Percentiles rank a stretch among this genome's conserved stretches.
Evolutionary conservation across 2,113 vertebrate genomes (phyloP).

Genomic region (Rutilus rutilus): DNA sequence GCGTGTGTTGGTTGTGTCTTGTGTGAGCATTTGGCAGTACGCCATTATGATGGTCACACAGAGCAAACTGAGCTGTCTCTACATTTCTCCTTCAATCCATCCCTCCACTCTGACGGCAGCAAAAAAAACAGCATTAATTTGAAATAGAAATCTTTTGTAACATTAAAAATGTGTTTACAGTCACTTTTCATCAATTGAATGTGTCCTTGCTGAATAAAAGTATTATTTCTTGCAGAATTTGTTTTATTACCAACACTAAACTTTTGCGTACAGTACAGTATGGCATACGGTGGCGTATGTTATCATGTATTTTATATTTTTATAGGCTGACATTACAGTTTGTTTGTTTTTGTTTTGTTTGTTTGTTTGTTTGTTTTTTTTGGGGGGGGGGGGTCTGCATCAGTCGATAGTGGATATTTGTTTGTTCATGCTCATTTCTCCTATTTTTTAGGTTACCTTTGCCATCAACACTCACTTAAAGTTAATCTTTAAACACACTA

Average conservation of each 20-base stretch:
- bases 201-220: not conserved
- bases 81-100: slow-evolving; percentile 36
- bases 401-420: too few species aligned
- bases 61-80: slow-evolving; percentile 31
- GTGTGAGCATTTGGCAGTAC: slow-evolving; percentile 43
- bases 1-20: slow-evolving; percentile 50
- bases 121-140: not conserved
- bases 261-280: not conserved
- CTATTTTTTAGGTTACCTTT: too few species aligned
- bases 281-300: not conserved
- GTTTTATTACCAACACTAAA: not conserved
- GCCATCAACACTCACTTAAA: not conserved
- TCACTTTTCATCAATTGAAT: not conserved
- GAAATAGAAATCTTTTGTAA: not conserved
- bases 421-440: too few species aligned
- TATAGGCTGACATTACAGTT: too few species aligned
- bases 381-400: too few species aligned
- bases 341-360: too few species aligned
- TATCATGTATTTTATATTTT: not conserved
- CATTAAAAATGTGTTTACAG: not conserved
- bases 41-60: slow-evolving; percentile 49
- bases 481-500: not conserved
- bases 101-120: slow-evolving; percentile 21
- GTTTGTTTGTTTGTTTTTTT: too few species aligned
- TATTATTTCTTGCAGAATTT: not conserved